Base-by-base conservation (phyloP, 1,140 invertebrate genomes). In the Panagrolaimus sp. region DNA sequence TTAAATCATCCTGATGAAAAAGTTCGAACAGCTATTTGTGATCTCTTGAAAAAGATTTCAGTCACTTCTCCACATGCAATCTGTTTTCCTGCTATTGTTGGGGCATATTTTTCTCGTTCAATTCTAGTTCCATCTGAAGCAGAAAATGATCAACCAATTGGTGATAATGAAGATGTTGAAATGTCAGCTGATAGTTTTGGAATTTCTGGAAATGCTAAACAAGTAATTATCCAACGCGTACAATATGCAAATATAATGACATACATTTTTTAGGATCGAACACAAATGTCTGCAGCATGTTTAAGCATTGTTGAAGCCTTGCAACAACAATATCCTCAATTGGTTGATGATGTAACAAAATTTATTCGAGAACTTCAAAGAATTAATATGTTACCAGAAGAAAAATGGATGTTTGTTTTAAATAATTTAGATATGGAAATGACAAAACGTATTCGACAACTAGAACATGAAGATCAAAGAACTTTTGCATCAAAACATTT, bases 351-450 rank as follows among this genome's bases (percentile, higher is more conserved):
- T 78, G 92, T 96, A 0, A 90, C 92, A 83, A 85, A 90, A 69
- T 86, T 98, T 63, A 92, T 96, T 0, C 89, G 89, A 76, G 94
- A 98, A 85, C 85, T 98, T 68, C 87, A 92, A 42, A 86, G 93
- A 61, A 92, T 97, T 47, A 95, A 92, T 53, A 83, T 98, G 42
- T 85, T 98, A 0, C 96, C 93, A 91, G 94, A 98, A 84, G 95
- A 98, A 85, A 86, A 96, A 38, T 98, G 94, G 91, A 84, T 96
- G 1, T 92, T 92, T 5, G 91, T 91, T 1, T 83, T 96, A 53
- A 88, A 87, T 13, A 91, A 92, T 78, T 89, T 92, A 82, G 89
- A 95, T 83, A 86, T 88, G 16, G 91, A 92, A 74, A 90, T 93
- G 70, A 88, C 14, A 43, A 80, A 84, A 61, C 79, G 85, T 64